Evolutionary conservation across 1,140 invertebrate genomes (phyloP), one percentile per base, ranked within the genome.

Genomic region (Oncopeltus fasciatus): DNA sequence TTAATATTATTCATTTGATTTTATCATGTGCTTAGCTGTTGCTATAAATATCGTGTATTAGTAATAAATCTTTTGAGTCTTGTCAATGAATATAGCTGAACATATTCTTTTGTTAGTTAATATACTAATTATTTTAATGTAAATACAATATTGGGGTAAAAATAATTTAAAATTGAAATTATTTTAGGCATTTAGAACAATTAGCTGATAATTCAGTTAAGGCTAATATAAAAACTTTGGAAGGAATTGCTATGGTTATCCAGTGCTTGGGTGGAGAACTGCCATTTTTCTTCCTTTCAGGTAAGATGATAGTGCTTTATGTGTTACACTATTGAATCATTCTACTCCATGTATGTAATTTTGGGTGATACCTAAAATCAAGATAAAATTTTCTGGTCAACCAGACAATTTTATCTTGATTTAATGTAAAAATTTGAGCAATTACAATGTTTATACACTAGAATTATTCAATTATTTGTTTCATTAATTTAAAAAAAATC

Each of bases 191-290:
- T 67, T 76, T 88, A 9, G 88, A 91, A 74, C 83, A 86, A 59
- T 71, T 91, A 49, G 80, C 81, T 0, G 71, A 74, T 26, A 80
- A 79, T 67, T 73, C 75, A 43, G 73, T 72, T 5, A 63, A 72
- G 20, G 70, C 72, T 1, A 83, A 80, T 73, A 78, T 87, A 8
- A 91, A 92, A 74, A 86, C 90, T 0, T 70, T 95, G 1, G 83
- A 95, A 73, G 92, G 92, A 1, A 67, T 85, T 1, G 82, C 83
- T 3, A 83, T 86, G 69, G 83, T 83, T 3, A 80, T 92, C 53
- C 87, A 92, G 70, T 88, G 86, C 66, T 85, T 94, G 67, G 74
- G 83, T 24, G 92, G 92, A n/a, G 90, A 95, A 74, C 73, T 92
- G 63, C 90, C 90, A 0, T 90, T 93, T 67, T 88, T 94, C 74